phyloP scores from a whole-genome alignment of 2,797 vertebrate genomes.

The Megalops cyprinoides region DNA sequence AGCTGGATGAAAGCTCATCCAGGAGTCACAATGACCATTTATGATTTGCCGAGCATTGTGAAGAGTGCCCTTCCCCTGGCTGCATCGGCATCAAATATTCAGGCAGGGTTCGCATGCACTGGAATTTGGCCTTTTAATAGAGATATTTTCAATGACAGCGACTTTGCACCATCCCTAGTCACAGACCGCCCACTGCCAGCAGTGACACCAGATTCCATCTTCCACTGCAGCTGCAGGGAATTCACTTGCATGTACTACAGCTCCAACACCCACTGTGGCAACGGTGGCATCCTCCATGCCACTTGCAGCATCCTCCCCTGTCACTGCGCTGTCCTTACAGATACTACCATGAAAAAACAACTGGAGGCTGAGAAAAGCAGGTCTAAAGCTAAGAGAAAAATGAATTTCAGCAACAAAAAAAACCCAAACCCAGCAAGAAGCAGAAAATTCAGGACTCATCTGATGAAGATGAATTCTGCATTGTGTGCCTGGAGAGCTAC shows the following conservation, averaged over 20 bases:
- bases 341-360: slow-evolving; percentile 20
- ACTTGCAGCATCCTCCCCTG: no score
- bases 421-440: slow-evolving; percentile 21
- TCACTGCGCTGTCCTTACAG: slow-evolving; percentile 27
- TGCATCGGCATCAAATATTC: slow-evolving; percentile 20
- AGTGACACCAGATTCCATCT: slow-evolving; percentile 30
- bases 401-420: not conserved
- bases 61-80: slow-evolving; percentile 6
- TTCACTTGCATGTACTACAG: slow-evolving; percentile 17
- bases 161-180: slow-evolving; percentile 33
- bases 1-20: slow-evolving; percentile 30
- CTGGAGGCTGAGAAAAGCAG: slow-evolving; percentile 25
- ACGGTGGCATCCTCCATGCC: slow-evolving; percentile 25
- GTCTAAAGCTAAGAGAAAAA: slow-evolving; percentile 25
- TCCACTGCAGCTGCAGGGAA: slow-evolving; percentile 12
- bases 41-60: slow-evolving; percentile 25
- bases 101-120: slow-evolving; percentile 19
- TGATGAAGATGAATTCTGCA: slow-evolving; percentile 31
- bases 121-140: slow-evolving; percentile 25
- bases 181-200: slow-evolving; percentile 33
- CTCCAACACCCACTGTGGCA: slow-evolving; percentile 26
- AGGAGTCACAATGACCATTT: slow-evolving; percentile 26
- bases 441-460: slow-evolving; percentile 21
- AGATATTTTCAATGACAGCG: slow-evolving; percentile 28
- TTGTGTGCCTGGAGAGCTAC: slow-evolving; percentile 30